Conservation (phyloP, 2,888 invertebrate species). For the Troilus luridus region DNA sequence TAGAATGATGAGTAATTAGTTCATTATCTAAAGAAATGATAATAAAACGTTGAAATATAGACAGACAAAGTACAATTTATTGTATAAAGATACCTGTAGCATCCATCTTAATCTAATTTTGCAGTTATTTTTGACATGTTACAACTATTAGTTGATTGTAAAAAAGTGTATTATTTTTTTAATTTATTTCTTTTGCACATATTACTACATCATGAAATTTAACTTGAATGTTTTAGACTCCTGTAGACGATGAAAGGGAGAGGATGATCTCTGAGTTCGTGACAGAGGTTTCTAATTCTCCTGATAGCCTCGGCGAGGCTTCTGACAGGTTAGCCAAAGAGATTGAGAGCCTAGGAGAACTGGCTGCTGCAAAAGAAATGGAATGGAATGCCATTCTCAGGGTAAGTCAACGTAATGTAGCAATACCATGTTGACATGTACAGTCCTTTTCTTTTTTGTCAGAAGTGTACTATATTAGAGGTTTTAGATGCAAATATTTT, state of each 20-base stretch:
- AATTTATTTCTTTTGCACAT: neutral
- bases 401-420: constrained; percentile 68
- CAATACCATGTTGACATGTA: neutral
- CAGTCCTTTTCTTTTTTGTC: too few species aligned
- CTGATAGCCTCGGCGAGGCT: constrained; percentile 76
- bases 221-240: constrained; percentile 15
- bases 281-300: constrained; percentile 75
- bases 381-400: constrained; percentile 87
- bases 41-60: neutral
- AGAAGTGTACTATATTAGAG: too few species aligned
- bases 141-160: too few species aligned
- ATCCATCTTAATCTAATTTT: too few species aligned
- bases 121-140: too few species aligned
- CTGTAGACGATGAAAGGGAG: constrained; percentile 64
- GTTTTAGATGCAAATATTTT: too few species aligned
- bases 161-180: neutral
- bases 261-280: constrained; percentile 72
- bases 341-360: constrained; percentile 78
- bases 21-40: neutral
- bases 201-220: neutral
- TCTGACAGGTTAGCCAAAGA: constrained; percentile 74
- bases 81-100: too few species aligned
- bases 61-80: too few species aligned
- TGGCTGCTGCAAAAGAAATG: constrained; percentile 85
- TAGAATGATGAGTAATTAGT: neutral